Evolutionary conservation across 2,888 invertebrate genomes (phyloP).

Genomic region (Limnephilus auricula): DNA sequence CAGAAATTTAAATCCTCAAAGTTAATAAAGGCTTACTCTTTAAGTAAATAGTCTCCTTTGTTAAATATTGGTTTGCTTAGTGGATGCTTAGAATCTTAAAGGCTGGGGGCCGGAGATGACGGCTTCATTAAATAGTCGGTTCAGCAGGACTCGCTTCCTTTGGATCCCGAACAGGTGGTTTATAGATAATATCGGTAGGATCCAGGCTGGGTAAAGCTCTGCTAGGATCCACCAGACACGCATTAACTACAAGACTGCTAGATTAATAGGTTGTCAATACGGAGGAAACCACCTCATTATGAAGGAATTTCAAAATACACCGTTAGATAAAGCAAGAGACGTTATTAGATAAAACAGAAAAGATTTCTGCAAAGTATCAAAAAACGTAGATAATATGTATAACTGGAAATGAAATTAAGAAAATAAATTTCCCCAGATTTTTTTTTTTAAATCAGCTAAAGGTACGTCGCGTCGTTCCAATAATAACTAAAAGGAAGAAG

Average conservation of each 20-base stretch:
- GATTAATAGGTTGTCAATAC: slow-evolving; percentile 5
- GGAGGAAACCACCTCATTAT: neutral
- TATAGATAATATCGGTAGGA: neutral
- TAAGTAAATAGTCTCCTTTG: slow-evolving; percentile 46
- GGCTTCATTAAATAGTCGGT: slow-evolving; percentile 48
- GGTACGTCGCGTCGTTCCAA: too few relatives aligned
- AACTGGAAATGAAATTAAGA: too few relatives aligned
- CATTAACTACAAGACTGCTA: neutral
- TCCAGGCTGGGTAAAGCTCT: neutral
- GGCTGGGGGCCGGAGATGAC: slow-evolving; percentile 42
- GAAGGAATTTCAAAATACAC: neutral
- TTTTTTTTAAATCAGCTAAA: too few relatives aligned
- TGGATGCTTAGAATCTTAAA: slow-evolving; percentile 37
- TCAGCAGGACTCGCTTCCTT: slow-evolving; percentile 20
- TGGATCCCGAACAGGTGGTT: slow-evolving; percentile 45
- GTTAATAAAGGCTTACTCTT: slow-evolving; percentile 51
- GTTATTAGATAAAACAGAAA: too few relatives aligned
- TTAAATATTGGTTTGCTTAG: slow-evolving; percentile 50
- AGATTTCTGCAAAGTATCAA: too few relatives aligned
- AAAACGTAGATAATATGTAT: too few relatives aligned
- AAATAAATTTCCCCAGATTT: too few relatives aligned
- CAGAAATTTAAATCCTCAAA: slow-evolving; percentile 41
- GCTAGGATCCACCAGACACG: neutral
- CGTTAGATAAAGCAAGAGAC: too few relatives aligned
- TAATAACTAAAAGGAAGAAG: too few relatives aligned